Base-by-base conservation (phyloP, 2,888 invertebrate genomes). In the Camponotus fellah region DNA sequence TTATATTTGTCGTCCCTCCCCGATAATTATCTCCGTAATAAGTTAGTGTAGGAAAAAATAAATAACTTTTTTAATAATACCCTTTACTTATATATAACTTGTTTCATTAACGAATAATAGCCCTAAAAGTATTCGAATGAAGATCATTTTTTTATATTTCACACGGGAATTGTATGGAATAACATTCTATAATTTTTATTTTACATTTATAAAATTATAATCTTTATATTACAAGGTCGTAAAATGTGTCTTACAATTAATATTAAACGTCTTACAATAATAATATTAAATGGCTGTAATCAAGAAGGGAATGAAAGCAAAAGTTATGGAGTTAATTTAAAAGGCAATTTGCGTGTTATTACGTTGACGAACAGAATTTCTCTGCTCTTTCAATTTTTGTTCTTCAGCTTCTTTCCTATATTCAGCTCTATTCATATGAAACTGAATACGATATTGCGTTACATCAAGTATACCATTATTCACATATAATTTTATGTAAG, bases 271-370 rank as follows among this genome's bases (percentile, higher is more conserved):
- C n/a, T n/a, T n/a, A n/a, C n/a, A n/a, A 14, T 58, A 40, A 76
- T 26, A 46, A 26, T 4, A 58, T 56, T 46, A 79, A 76, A 79
- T 46, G 32, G 43, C 17, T 58, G 34, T 43, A 68, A 79, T 37
- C 8, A 34, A 37, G 68, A 43, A 34, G 46, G 21, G 6, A 53
- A 43, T 21, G 3, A 10, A 79, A 6, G 12, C 12, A 79, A 9
- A 60, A 79, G 34, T 46, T 60, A 34, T 69, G 21, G 34, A 6
- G 21, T 8, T 43, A 69, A 79, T 69, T 69, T 79, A 46, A 46
- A 46, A 34, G 34, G 34, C 58, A 60, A 69, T 69, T 79, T 60
- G 17, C 53, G 53, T 26, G 49, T 21, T 21, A 6, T 21, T 17
- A 12, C 21, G 17, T 69, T 79, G 68, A 69, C 34, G 12, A 77